Evolutionary conservation across 2,888 invertebrate species (phyloP), one percentile per base, ranked within the genome.

Genomic region (Nomada flava): DNA sequence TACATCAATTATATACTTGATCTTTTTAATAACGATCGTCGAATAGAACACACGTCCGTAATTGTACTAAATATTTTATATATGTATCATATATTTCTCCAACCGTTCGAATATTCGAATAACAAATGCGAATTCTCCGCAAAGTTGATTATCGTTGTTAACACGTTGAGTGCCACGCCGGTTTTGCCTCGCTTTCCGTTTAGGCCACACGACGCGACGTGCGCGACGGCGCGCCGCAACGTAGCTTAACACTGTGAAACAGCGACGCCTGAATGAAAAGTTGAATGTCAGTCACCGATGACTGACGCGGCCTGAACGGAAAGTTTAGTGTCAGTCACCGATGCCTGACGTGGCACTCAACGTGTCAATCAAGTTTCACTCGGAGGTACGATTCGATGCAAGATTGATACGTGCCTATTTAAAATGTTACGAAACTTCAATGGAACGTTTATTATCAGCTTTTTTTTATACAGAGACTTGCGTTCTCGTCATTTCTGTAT

Each of bases 371-470:
- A 47, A 52, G 29, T 75, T 72, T 42, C 47, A 64, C 68, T 59
- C 55, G 42, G 18, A 23, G 15, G 18, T 50, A 55, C 26, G 36
- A 15, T 59, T 29, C 23, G 20, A 13, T 53, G 64, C n/a, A 29
- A 63, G 11, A 23, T 36, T 47, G 44, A 44, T 53, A 65, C 23
- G 50, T 36, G 52, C 69, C 42, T 73, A 53, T n/a, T 20, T 47
- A 23, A 42, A 62, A 63, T 53, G 36, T 52, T 44, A 52, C 15
- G 47, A 26, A 20, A 55, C 20, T 60, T 55, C n/a, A 20, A 68
- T 63, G 53, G 67, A 71, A 70, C 20, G 53, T 71, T 13, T 62
- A 53, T 70, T 53, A 62, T 60, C 65, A 60, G 75, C 5, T 20
- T 68, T 57, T 57, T 65, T 36, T 36, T 36, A 36, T 9, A 50